phyloP scores from a whole-genome alignment of 2,113 vertebrate species.

The Eudyptes chrysolophus region DNA sequence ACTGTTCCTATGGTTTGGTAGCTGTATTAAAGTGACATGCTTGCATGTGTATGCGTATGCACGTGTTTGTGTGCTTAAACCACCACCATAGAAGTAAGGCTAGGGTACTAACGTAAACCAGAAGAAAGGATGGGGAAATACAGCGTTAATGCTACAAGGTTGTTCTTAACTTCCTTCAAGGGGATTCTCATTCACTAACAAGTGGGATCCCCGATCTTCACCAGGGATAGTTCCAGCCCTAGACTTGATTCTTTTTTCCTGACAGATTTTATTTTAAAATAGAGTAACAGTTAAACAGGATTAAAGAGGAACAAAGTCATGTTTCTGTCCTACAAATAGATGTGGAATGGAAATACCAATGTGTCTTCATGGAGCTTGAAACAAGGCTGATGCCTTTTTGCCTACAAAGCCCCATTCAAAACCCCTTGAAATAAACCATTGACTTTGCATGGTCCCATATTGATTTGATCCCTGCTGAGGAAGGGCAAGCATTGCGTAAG shows the following conservation, averaged over 20 bases:
- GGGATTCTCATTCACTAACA: background rate
- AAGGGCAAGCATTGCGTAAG: constrained; percentile 1
- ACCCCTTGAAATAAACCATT: constrained; percentile 27
- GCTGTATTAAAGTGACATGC: background rate
- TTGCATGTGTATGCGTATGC: background rate
- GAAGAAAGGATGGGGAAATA: background rate
- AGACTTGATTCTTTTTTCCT: background rate
- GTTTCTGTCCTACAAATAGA: constrained; percentile 3
- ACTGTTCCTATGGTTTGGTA: background rate
- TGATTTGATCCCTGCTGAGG: constrained; percentile 35
- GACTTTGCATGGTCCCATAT: constrained; percentile 10
- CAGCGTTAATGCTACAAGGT: background rate
- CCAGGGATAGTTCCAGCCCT: background rate
- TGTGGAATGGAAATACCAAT: background rate
- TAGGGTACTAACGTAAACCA: background rate
- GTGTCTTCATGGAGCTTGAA: background rate
- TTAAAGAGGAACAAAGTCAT: background rate
- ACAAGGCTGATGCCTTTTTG: constrained; percentile 2
- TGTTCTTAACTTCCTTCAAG: background rate
- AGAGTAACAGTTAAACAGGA: background rate
- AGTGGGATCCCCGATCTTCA: background rate
- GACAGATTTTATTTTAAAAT: background rate
- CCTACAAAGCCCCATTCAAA: constrained; percentile 47
- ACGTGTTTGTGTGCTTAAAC: background rate
- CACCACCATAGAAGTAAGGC: background rate